Evolutionary conservation across 2,888 invertebrate species (phyloP).

Genomic region (Lepidonotus clava): DNA sequence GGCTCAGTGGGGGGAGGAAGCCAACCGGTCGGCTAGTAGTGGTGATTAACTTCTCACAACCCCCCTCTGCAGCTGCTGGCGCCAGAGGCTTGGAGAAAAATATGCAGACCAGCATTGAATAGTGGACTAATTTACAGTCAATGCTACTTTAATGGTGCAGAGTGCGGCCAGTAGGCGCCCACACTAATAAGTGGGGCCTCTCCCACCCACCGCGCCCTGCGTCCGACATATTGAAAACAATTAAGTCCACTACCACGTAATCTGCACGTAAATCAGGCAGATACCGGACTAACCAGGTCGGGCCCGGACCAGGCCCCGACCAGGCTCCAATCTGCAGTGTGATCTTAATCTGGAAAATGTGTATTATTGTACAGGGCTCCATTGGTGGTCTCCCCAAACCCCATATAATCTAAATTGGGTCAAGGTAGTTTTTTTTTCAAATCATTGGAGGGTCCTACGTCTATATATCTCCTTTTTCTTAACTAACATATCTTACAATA

Average conservation of each 20-base stretch:
- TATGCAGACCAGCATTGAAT: not conserved
- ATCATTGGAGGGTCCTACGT: too few relatives aligned
- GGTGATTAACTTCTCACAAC: not conserved
- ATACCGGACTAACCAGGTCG: not conserved
- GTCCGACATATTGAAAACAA: conserved; percentile 24
- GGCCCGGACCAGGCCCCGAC: too few relatives aligned
- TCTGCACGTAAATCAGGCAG: conserved; percentile 23
- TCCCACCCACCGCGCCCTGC: not conserved
- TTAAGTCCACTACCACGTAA: conserved; percentile 8
- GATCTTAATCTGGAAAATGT: too few relatives aligned
- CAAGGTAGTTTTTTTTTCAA: too few relatives aligned
- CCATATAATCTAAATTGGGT: too few relatives aligned
- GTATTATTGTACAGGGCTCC: too few relatives aligned
- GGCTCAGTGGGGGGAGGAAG: not conserved
- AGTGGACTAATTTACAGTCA: conserved; percentile 29
- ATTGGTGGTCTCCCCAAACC: too few relatives aligned
- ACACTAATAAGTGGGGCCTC: not conserved
- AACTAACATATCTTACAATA: too few relatives aligned
- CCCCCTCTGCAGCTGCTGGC: not conserved
- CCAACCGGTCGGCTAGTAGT: not conserved
- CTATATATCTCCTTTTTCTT: too few relatives aligned
- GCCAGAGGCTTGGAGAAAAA: not conserved
- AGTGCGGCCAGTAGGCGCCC: conserved; percentile 1
- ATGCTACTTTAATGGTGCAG: not conserved
- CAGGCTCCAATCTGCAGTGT: too few relatives aligned